Conservation (phyloP, 1,140 invertebrate genomes). For the Alviniconcha marisindica region DNA sequence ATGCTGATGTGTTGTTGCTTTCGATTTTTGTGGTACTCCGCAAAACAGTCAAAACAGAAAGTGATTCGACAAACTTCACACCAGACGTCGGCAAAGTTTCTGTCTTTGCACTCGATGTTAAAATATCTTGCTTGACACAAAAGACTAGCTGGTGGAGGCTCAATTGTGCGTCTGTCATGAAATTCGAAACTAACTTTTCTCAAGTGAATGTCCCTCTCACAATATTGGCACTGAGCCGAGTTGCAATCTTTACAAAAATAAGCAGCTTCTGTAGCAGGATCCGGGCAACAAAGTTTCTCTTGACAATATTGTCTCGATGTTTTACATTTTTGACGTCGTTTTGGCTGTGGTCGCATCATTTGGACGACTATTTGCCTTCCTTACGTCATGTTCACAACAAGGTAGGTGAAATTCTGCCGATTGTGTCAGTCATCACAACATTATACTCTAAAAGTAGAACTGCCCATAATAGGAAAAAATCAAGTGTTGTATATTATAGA, state of each 20-base stretch:
- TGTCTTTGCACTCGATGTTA: conserved; percentile 61
- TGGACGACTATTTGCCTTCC: background rate
- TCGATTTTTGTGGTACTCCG: conserved; percentile 62
- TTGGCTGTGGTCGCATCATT: conserved; percentile 44
- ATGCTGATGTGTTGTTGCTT: conserved; percentile 61
- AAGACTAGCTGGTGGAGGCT: conserved; percentile 56
- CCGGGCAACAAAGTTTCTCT: conserved; percentile 70
- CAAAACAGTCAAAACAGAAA: conserved; percentile 73
- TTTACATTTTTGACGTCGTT: conserved; percentile 51
- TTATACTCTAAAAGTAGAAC: background rate
- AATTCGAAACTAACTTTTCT: conserved; percentile 67
- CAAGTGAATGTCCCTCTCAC: conserved; percentile 73
- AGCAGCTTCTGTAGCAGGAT: conserved; percentile 64
- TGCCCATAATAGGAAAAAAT: no score
- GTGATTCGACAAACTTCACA: conserved; percentile 73
- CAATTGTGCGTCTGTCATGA: conserved; percentile 68
- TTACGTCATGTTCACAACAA: conserved; percentile 13
- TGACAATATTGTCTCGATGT: conserved; percentile 66
- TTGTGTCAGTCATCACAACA: background rate
- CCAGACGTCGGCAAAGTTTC: conserved; percentile 74
- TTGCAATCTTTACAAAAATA: conserved; percentile 73
- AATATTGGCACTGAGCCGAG: conserved; percentile 73
- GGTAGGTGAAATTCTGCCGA: background rate
- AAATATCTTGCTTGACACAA: conserved; percentile 66
- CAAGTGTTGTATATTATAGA: no score